Base-by-base conservation (phyloP, 2,113 vertebrate genomes). In the Balaenoptera acutorostrata region DNA sequence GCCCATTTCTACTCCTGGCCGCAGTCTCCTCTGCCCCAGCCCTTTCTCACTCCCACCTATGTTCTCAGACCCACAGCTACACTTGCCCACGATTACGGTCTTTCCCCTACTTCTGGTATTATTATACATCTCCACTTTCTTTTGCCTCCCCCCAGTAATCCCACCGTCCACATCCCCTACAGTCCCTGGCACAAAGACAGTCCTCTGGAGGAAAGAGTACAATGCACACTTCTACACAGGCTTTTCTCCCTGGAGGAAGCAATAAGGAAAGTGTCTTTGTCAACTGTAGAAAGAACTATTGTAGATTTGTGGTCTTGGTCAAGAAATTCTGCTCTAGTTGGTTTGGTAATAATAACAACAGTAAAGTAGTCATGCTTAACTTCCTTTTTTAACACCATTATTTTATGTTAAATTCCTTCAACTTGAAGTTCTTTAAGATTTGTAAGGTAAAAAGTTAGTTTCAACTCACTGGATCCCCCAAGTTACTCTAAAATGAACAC, bases 371-470 rank as follows among this genome's bases (percentile, higher is more conserved):
- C 97, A 90, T 63, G 61, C n/a, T 69, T 57, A 36, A 46, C 71
- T 90, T 96, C 96, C 55, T n/a, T 97, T 96, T 97, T 74, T 1
- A 4, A 88, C 71, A 95, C 77, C 57, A 21, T 87, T 97, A 64
- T 89, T 97, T 97, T 39, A 77, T 39, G 92, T 41, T 85, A 57
- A 86, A 84, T 92, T 57, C 41, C 74, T 98, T 96, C 61, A 31
- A 87, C 52, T 66, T 61, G 23, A 72, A 97, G 55, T 52, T 78
- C 84, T 97, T 95, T 77, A 95, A 86, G 85, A 92, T 91, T 71
- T 82, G 39, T 96, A 87, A 88, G 90, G 91, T 59, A 95, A 96
- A 33, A 4, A 4, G 49, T 69, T 95, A 87, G 77, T 55, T 69
- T 72, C 0, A 2, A 8, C 15, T 95, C 71, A 49, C 4, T 59